Evolutionary conservation across 1,140 invertebrate species (phyloP).

Genomic region (Hypothenemus hampei): DNA sequence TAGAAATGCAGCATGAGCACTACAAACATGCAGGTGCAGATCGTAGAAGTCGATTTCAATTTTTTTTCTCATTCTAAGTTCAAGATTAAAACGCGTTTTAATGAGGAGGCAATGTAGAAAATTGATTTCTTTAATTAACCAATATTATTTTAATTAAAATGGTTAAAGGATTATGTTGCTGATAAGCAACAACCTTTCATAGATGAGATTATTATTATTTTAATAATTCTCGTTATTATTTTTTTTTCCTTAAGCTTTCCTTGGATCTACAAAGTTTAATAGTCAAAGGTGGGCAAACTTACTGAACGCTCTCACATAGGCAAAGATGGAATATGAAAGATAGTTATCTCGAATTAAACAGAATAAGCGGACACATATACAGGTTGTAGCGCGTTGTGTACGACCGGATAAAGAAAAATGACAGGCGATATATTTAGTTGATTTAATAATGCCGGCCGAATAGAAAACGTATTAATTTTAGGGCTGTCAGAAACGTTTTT

Average conservation of each 20-base stretch:
- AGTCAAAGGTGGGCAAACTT: background rate
- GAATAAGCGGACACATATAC: slow-evolving; percentile 19
- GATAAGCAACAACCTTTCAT: background rate
- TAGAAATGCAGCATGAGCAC: background rate
- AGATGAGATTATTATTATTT: background rate
- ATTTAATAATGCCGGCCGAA: slow-evolving; percentile 19
- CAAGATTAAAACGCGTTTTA: background rate
- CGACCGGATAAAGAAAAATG: slow-evolving; percentile 22
- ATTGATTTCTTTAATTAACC: background rate
- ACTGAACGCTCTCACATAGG: background rate
- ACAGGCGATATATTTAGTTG: slow-evolving; percentile 21
- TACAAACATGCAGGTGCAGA: background rate
- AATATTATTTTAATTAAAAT: background rate
- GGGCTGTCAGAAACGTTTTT: slow-evolving; percentile 13
- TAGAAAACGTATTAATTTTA: slow-evolving; percentile 18
- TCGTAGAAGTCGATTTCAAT: background rate
- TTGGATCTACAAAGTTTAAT: background rate
- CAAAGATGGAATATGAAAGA: slow-evolving; percentile 21
- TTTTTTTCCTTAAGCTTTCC: no score
- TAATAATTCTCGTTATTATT: no score
- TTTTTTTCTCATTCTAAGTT: background rate
- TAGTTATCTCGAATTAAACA: slow-evolving; percentile 21
- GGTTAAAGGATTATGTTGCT: background rate
- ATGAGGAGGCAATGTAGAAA: no score
- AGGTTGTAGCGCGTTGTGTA: slow-evolving; percentile 18